Evolutionary conservation across 2,113 vertebrate genomes (phyloP).

Genomic region (Cephalophus harveyi): DNA sequence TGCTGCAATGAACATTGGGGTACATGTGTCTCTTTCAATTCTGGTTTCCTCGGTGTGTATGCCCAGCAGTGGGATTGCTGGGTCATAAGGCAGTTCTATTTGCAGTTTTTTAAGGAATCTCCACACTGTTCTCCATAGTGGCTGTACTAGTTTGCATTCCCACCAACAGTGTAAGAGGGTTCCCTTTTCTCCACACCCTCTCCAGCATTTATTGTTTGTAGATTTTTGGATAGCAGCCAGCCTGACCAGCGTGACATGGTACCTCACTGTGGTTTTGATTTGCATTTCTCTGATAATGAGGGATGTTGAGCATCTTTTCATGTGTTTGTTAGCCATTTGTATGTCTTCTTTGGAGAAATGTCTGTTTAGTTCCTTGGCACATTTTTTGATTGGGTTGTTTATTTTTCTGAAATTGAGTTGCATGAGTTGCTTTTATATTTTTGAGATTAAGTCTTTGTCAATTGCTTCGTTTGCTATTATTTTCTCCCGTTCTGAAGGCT

Average conservation of each 20-base stretch:
- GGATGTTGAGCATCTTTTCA: background rate
- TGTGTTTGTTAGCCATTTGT: background rate
- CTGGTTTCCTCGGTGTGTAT: background rate
- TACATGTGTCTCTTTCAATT: background rate
- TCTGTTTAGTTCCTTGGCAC: background rate
- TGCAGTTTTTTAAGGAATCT: background rate
- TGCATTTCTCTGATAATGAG: background rate
- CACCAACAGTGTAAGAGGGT: background rate
- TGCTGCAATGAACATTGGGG: background rate
- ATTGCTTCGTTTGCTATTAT: background rate
- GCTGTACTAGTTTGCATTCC: background rate
- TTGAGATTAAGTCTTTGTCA: background rate
- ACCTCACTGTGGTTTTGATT: background rate
- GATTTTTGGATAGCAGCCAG: background rate
- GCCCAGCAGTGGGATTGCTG: background rate
- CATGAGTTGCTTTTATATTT: background rate
- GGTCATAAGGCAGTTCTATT: background rate
- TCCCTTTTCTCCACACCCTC: background rate
- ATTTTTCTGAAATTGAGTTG: background rate
- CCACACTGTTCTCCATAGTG: background rate
- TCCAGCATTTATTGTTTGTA: background rate
- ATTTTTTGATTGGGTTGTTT: background rate
- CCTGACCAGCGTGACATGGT: rapidly evolving
- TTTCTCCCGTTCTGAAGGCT: background rate
- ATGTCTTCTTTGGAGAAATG: background rate